Evolutionary conservation across 1,140 invertebrate species (phyloP).

Genomic region (Asbolus verrucosus): DNA sequence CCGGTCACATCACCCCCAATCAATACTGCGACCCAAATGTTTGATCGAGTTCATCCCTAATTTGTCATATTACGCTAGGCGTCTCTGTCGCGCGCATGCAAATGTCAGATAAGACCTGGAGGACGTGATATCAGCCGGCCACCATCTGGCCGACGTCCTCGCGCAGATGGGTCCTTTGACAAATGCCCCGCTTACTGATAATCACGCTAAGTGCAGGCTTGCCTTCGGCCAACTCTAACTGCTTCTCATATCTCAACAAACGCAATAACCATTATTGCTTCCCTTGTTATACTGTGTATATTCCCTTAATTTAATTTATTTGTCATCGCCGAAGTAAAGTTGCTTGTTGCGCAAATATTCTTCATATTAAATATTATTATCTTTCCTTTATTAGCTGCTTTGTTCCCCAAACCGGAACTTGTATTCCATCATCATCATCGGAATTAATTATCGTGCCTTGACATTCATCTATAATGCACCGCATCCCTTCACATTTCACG

Average conservation of each 20-base stretch:
- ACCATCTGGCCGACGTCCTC: slow-evolving; percentile 46
- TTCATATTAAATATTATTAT: slow-evolving; percentile 32
- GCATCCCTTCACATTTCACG: slow-evolving; percentile 25
- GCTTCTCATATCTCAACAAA: slow-evolving; percentile 51
- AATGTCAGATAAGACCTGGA: slow-evolving; percentile 21
- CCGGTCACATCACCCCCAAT: slow-evolving; percentile 79
- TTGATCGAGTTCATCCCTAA: slow-evolving; percentile 46
- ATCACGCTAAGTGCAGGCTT: slow-evolving; percentile 48
- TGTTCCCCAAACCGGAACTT: too few species aligned
- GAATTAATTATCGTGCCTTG: slow-evolving; percentile 20
- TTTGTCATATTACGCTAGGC: slow-evolving; percentile 42
- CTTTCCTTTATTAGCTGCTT: slow-evolving; percentile 27
- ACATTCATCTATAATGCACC: slow-evolving; percentile 34
- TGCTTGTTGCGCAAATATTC: slow-evolving; percentile 48
- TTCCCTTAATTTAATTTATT: slow-evolving; percentile 52
- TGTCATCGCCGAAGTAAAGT: slow-evolving; percentile 47
- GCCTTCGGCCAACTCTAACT: slow-evolving; percentile 46
- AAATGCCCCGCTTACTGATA: slow-evolving; percentile 50
- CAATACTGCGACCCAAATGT: slow-evolving; percentile 28
- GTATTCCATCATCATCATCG: too few species aligned
- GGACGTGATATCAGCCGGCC: slow-evolving; percentile 26
- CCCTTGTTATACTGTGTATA: slow-evolving; percentile 48
- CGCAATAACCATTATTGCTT: slow-evolving; percentile 53
- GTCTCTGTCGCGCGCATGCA: slow-evolving; percentile 22
- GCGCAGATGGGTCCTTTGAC: slow-evolving; percentile 47